Base-by-base conservation (phyloP, 2,113 vertebrate genomes). In the Perognathus longimembris region DNA sequence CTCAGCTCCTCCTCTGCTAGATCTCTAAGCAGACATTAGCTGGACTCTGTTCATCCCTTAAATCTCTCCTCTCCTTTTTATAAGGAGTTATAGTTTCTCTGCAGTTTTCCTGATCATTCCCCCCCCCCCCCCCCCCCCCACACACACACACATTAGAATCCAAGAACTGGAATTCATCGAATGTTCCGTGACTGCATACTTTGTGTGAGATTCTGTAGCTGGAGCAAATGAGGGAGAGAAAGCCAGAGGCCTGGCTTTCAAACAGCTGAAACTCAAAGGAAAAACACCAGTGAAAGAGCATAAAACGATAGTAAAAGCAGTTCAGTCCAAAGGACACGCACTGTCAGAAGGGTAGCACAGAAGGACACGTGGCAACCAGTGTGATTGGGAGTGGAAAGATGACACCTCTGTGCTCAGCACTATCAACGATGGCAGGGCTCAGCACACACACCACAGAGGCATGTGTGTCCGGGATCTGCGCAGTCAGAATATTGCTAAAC, bases 211-310 rank as follows among this genome's bases (percentile, higher is more conserved):
- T 59, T 88, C 82, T 70, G 2, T 6, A 59, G 57, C 59, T 69
- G 45, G 42, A 81, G 83, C 57, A 42, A 42, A 28, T 11, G 32
- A 80, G 89, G 59, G 40, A 36, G 64, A 81, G 17, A 28, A 38
- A 67, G 61, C 42, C 57, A 54, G 14, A 34, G 82, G 7, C 36
- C 59, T 11, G 10, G 26, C 63, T 87, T 69, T 54, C 57, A 64
- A 77, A 75, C 69, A 61, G 63, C 81, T 88, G 86, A 84, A 69
- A 57, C 80, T 91, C 92, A 89, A 75, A 88, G 84, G 38, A 79
- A 87, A 84, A 22, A 22, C 14, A 2, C 20, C 66, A 36, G 38
- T 54, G 26, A 20, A 61, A 86, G 88, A 73, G 17, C 42, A 61
- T 40, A n/a, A 20, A 2, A 12, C 7, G 4, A 5, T 21, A 0